Percentiles rank a stretch among this genome's conserved stretches.
phyloP scores from a whole-genome alignment of 2,113 vertebrate species.

The Microtus montanus region DNA sequence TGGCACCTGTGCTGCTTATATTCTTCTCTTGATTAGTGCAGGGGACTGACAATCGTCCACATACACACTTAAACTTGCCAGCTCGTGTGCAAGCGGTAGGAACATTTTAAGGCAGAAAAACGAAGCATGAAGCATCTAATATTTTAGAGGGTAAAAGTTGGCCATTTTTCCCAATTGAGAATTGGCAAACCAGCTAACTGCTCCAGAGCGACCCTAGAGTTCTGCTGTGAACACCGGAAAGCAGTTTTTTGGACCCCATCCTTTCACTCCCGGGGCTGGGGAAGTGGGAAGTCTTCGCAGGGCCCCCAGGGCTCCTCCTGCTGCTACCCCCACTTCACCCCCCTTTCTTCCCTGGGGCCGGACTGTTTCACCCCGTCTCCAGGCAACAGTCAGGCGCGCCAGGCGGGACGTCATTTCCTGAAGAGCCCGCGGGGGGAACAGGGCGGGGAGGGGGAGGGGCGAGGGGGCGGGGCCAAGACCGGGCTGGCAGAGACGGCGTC shows the following conservation, averaged over 20 bases:
- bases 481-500: slow-evolving; percentile 53
- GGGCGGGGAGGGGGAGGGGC: slow-evolving; percentile 37
- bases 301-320: not conserved
- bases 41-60: not conserved
- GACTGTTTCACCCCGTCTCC: slow-evolving; percentile 84
- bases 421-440: slow-evolving; percentile 61
- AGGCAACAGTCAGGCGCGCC: slow-evolving; percentile 80
- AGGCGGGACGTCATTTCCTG: slow-evolving; percentile 86
- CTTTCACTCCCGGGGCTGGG: not conserved
- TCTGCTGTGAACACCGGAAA: not conserved
- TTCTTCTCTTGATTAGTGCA: not conserved
- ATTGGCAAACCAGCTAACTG: slow-evolving; percentile 23
- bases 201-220: not conserved
- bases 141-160: slow-evolving; percentile 60
- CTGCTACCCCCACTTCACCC: slow-evolving; percentile 45
- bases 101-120: slow-evolving; percentile 13
- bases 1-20: not conserved
- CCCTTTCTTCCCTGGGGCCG: slow-evolving; percentile 36
- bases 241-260: not conserved
- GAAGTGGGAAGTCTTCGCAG: not conserved
- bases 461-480: slow-evolving; percentile 46
- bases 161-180: not conserved
- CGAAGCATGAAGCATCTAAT: not conserved
- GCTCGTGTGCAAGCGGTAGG: not conserved
- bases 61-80: not conserved